Evolutionary conservation across 1,140 invertebrate genomes (phyloP).

Genomic region (Drosophila subpulchrella): DNA sequence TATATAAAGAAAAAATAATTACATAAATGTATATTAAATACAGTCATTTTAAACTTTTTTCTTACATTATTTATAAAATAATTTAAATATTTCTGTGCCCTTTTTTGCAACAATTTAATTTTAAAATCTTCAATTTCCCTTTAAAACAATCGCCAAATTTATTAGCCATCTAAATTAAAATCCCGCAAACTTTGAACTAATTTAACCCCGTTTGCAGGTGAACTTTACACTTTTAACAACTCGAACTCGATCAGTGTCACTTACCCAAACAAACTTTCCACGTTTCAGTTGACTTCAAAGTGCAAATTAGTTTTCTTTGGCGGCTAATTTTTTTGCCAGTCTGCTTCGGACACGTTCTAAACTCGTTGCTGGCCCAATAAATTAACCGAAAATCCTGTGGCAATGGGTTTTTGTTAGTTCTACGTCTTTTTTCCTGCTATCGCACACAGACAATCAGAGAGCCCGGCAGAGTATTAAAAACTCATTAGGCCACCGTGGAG

Average conservation of each 20-base stretch:
- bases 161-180: conserved; percentile 11
- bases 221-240: conserved; percentile 17
- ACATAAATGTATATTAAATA: too few relatives aligned
- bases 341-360: conserved; percentile 48
- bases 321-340: conserved; percentile 13
- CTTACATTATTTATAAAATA: too few relatives aligned
- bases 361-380: conserved; percentile 62
- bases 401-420: conserved; percentile 60
- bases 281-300: conserved; percentile 34
- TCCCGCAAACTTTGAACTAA: conserved; percentile 15
- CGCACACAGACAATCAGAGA: conserved; percentile 42
- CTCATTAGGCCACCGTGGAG: conserved; percentile 68
- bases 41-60: too few relatives aligned
- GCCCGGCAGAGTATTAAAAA: conserved; percentile 77
- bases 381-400: conserved; percentile 65
- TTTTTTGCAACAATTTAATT: neutral
- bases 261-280: conserved; percentile 39
- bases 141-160: neutral
- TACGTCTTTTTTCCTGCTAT: conserved; percentile 15
- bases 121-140: too few relatives aligned
- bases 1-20: too few relatives aligned
- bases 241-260: conserved; percentile 39
- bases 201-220: conserved; percentile 10
- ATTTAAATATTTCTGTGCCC: too few relatives aligned
- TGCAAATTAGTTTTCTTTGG: conserved; percentile 49